Evolutionary conservation across 2,113 vertebrate species (phyloP).

Genomic region (Nothoprocta pentlandii): DNA sequence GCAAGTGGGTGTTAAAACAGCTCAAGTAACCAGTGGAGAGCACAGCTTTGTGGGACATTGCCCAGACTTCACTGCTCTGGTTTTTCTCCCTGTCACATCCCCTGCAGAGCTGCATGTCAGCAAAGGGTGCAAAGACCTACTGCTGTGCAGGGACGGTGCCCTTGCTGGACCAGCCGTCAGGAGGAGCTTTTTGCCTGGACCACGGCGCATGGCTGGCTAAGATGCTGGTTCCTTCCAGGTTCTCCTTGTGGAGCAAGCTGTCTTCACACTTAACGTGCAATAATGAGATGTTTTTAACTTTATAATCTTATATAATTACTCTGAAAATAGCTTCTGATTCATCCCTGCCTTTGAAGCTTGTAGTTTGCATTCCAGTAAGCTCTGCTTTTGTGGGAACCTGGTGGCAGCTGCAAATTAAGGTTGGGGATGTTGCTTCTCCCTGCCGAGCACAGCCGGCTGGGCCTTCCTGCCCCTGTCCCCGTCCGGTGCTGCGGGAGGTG

Average conservation of each 20-base stretch:
- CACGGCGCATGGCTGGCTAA: neutral
- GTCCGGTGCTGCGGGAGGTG: neutral
- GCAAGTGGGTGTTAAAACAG: no score
- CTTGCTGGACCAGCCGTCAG: neutral
- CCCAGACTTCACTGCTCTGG: neutral
- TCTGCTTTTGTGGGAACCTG: conserved; percentile 41
- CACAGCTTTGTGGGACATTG: neutral
- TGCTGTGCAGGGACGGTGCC: neutral
- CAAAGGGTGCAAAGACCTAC: neutral
- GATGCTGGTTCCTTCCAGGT: neutral
- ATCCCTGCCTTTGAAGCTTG: conserved; percentile 74
- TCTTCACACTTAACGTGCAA: conserved; percentile 1
- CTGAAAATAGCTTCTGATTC: conserved; percentile 70
- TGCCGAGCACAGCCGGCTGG: neutral
- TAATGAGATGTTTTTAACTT: conserved; percentile 57
- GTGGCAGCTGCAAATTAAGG: conserved; percentile 66
- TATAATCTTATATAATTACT: conserved; percentile 73
- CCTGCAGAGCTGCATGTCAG: neutral
- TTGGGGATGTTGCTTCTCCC: conserved; percentile 39
- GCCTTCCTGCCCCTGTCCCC: neutral
- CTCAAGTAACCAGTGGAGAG: neutral
- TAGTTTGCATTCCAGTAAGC: conserved; percentile 61
- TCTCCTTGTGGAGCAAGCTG: neutral
- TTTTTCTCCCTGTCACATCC: neutral
- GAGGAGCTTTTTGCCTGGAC: neutral